These are phyloP conservation scores for Heteromurus nitidus DNA, from an alignment of 2,888 invertebrate genomes.

Conservation along the genomic window DNA sequence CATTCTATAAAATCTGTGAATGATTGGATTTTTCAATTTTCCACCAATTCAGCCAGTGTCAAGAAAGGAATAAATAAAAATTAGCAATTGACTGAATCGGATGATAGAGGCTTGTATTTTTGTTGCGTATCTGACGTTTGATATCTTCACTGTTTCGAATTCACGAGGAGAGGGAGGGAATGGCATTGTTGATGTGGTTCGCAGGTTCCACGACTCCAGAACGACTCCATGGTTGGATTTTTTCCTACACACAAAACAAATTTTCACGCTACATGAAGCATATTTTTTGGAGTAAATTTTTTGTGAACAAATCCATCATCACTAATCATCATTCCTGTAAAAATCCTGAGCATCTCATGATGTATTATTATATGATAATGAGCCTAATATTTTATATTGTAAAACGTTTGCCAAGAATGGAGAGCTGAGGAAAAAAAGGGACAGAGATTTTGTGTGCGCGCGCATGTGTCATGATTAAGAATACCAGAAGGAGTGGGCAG, in stretches of 20 bases:
- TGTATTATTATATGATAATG: constrained; percentile 66
- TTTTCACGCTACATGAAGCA: neutral
- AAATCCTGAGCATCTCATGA: constrained; percentile 57
- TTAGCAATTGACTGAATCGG: neutral
- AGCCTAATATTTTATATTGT: constrained; percentile 59
- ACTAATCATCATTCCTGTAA: constrained; percentile 62
- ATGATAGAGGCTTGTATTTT: too few relatives aligned
- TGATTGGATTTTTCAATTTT: neutral
- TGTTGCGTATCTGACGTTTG: too few relatives aligned
- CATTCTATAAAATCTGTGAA: neutral
- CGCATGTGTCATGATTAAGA: constrained; percentile 47
- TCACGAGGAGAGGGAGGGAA: too few relatives aligned
- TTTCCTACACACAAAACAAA: too few relatives aligned
- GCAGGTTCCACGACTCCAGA: too few relatives aligned
- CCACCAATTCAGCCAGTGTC: neutral
- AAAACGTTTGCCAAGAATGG: constrained; percentile 64
- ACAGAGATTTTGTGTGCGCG: constrained; percentile 6
- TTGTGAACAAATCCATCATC: constrained; percentile 62
- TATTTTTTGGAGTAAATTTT: too few relatives aligned
- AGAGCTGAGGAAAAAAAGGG: constrained; percentile 30
- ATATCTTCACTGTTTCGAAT: too few relatives aligned
- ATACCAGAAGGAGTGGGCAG: constrained; percentile 59
- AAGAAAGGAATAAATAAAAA: neutral
- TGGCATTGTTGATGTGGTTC: too few relatives aligned
- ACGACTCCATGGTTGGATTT: too few relatives aligned